Evolutionary conservation across 2,888 invertebrate genomes (phyloP).

Genomic region (Xestobium rufovillosum): DNA sequence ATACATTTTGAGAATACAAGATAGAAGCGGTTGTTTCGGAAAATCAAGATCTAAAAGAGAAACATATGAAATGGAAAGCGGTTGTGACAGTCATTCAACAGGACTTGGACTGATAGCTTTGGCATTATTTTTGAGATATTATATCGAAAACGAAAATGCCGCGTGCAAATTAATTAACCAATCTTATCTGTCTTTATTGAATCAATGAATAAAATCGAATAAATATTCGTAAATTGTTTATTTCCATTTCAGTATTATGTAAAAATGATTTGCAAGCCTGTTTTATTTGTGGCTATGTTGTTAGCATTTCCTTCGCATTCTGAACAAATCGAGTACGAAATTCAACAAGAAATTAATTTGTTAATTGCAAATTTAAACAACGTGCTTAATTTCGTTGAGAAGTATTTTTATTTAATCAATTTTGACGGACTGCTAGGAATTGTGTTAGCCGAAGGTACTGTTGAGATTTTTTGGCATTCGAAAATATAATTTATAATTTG

Average conservation of each 20-base stretch:
- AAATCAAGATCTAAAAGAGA: conserved; percentile 25
- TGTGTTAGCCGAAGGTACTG: conserved; percentile 39
- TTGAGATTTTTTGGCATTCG: too few species aligned
- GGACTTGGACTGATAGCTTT: conserved; percentile 29
- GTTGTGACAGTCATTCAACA: conserved; percentile 32
- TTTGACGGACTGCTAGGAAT: conserved; percentile 39
- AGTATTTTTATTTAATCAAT: conserved; percentile 37
- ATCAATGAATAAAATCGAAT: too few species aligned
- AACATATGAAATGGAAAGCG: conserved; percentile 25
- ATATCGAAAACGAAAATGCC: conserved; percentile 8
- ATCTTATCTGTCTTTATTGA: too few species aligned
- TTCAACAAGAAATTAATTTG: too few species aligned
- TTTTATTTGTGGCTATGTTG: too few species aligned
- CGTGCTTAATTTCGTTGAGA: conserved; percentile 33
- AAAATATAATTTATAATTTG: too few species aligned
- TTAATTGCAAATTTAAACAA: conserved; percentile 25
- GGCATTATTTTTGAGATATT: conserved; percentile 28
- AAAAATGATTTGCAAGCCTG: too few species aligned
- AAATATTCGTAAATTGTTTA: too few species aligned
- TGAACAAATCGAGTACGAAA: too few species aligned
- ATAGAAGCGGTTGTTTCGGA: conserved; percentile 27
- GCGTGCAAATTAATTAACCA: too few species aligned
- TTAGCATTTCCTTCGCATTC: too few species aligned
- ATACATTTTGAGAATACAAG: conserved; percentile 27
- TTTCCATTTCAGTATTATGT: too few species aligned